These are phyloP conservation scores for Desoria tigrina DNA, from an alignment of 2,888 invertebrate genomes.

Conservation along the genomic window DNA sequence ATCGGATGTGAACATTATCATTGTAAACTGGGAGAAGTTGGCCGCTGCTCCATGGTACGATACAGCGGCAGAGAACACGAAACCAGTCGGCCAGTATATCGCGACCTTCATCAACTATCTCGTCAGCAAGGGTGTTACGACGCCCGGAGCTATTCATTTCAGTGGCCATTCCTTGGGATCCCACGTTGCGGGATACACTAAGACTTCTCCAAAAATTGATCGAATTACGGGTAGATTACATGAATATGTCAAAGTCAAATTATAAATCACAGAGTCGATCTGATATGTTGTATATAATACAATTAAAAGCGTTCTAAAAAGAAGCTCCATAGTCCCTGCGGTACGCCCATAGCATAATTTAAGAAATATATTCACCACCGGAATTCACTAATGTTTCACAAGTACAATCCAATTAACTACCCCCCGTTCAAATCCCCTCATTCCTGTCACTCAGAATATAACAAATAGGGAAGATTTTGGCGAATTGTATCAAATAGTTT, in stretches of 20 bases:
- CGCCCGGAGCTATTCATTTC: constrained; percentile 63
- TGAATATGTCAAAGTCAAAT: too few relatives aligned
- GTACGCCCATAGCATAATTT: not conserved
- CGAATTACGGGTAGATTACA: constrained; percentile 55
- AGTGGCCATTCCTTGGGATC: constrained; percentile 67
- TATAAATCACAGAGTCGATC: too few relatives aligned
- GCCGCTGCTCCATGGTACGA: constrained; percentile 68
- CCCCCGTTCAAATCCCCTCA: too few relatives aligned
- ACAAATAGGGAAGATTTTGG: too few relatives aligned
- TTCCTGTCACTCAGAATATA: too few relatives aligned
- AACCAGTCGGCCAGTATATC: constrained; percentile 64
- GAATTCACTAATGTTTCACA: too few relatives aligned
- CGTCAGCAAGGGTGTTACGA: constrained; percentile 62
- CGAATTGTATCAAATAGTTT: too few relatives aligned
- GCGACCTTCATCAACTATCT: constrained; percentile 65
- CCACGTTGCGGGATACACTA: constrained; percentile 66
- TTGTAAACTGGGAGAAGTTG: constrained; percentile 63
- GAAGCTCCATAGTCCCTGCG: not conserved
- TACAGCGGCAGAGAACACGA: constrained; percentile 63
- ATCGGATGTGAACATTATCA: constrained; percentile 63
- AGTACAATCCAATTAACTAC: too few relatives aligned
- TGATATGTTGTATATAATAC: too few relatives aligned
- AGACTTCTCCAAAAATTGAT: constrained; percentile 56
- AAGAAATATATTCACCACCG: not conserved
- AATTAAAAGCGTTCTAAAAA: not conserved